Percentiles rank a stretch among this genome's conserved stretches.
These are phyloP conservation scores for Aricia artaxerxes DNA, from an alignment of 2,888 invertebrate species.

Conservation along the genomic window DNA sequence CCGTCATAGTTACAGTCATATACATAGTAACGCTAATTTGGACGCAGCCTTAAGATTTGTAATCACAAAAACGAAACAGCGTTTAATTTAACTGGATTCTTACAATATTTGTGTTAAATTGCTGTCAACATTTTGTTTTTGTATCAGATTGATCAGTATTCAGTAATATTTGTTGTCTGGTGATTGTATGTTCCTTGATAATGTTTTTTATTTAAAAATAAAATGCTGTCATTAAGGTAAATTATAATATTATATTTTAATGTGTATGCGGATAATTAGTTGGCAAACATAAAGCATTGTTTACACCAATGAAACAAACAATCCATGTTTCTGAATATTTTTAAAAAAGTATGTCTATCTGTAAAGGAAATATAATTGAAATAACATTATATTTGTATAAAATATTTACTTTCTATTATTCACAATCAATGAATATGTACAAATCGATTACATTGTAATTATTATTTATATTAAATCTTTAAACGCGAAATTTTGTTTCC, in stretches of 20 bases:
- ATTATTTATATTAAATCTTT: constrained; percentile 77
- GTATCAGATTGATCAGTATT: constrained; percentile 16
- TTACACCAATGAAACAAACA: constrained; percentile 41
- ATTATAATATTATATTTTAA: constrained; percentile 40
- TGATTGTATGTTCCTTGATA: constrained; percentile 67
- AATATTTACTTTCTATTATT: constrained; percentile 75
- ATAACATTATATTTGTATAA: constrained; percentile 78
- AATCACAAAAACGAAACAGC: constrained; percentile 3
- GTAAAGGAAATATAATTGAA: constrained; percentile 66
- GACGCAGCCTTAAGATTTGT: background rate
- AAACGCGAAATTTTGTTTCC: constrained; percentile 53
- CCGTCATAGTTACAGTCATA: background rate
- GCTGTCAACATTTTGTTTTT: background rate
- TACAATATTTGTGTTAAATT: constrained; percentile 21
- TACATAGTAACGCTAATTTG: background rate
- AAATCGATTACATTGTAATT: constrained; percentile 74
- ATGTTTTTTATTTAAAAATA: constrained; percentile 72
- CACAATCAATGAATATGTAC: constrained; percentile 75
- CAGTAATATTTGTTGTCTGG: constrained; percentile 25
- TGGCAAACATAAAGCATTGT: constrained; percentile 30
- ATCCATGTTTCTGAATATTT: constrained; percentile 63
- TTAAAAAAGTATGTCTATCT: constrained; percentile 54
- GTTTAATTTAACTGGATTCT: background rate
- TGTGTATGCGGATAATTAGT: constrained; percentile 40
- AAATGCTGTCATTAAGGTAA: constrained; percentile 71